Evolutionary conservation across 2,113 vertebrate species (phyloP), one percentile per base, ranked within the genome.

Genomic region (Haemorhous mexicanus): DNA sequence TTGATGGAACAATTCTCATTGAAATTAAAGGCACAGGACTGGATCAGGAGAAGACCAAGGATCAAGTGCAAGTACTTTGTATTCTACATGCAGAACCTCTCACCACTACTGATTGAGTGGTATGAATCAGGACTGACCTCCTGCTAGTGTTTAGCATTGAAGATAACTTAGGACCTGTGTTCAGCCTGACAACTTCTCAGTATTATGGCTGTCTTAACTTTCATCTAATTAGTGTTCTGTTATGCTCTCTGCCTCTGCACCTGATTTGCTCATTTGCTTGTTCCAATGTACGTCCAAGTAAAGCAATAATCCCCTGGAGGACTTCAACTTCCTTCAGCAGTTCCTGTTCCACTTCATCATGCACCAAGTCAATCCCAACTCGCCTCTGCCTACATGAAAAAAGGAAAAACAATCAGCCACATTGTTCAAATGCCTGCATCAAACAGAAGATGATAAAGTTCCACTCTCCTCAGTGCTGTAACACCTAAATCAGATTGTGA

Each of bases 181-280:
- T 83, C 46, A 93, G 53, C 70, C 88, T 74, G 43, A 88, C 64
- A 77, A 16, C 32, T 80, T 80, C n/a, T 77, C 46, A 39, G 79
- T 37, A 66, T 53, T 55, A 46, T 3, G 11, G n/a, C 21, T 55
- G 23, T 58, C 67, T 50, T 62, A 23, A 70, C 74, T 77, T 46
- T 80, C 39, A 74, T 20, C 50, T 88, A 59, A 58, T 58, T 75
- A 33, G 37, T 21, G 24, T 68, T 67, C 64, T 50, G 33, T 84
- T 88, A 53, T 0, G 3, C 27, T 52, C 33, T 86, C 88, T 24
- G 17, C 20, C 24, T 73, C 49, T 49, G 33, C 53, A 99, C 99
- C 99, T 98, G 95, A 99, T 98, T 97, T 99, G 99, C 92, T 99
- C 99, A 0, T 91, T 93, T 14, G 97, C 97, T 97, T 99, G 98